Conservation (phyloP, 2,797 vertebrate genomes). For the Clarias pachynema region DNA sequence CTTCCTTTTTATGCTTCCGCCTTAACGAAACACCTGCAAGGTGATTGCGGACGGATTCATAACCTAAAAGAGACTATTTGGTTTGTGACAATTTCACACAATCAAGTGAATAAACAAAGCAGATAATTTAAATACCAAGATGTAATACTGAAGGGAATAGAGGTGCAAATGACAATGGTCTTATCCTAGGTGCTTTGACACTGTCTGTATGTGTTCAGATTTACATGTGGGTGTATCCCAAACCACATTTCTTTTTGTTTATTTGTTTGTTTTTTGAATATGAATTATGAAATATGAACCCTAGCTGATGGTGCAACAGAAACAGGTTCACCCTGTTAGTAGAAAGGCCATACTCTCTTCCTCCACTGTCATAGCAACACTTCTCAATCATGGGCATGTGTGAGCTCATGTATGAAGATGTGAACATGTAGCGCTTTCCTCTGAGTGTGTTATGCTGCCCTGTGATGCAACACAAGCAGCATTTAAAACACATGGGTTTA, state of each 20-base stretch:
- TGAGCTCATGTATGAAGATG: background rate
- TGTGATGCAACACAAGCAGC: background rate
- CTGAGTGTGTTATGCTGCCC: background rate
- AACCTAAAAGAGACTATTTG: background rate
- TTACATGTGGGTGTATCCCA: background rate
- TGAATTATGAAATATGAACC: background rate
- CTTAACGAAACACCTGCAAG: background rate
- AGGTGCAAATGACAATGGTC: background rate
- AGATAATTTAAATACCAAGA: background rate
- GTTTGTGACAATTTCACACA: background rate
- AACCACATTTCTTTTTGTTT: background rate
- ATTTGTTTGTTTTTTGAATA: background rate
- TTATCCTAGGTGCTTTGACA: background rate
- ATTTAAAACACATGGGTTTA: background rate
- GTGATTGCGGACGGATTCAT: background rate
- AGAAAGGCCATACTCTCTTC: background rate
- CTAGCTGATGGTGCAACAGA: background rate
- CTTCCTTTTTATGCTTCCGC: background rate
- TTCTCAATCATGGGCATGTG: background rate
- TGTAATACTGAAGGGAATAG: background rate
- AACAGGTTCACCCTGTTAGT: background rate
- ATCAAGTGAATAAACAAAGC: background rate
- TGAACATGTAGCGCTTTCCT: background rate
- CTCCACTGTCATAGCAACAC: background rate
- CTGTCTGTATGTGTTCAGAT: background rate